Percentiles rank a stretch among this genome's conserved stretches.
Evolutionary conservation across 1,140 invertebrate species (phyloP).

Genomic region (Onthophagus taurus): DNA sequence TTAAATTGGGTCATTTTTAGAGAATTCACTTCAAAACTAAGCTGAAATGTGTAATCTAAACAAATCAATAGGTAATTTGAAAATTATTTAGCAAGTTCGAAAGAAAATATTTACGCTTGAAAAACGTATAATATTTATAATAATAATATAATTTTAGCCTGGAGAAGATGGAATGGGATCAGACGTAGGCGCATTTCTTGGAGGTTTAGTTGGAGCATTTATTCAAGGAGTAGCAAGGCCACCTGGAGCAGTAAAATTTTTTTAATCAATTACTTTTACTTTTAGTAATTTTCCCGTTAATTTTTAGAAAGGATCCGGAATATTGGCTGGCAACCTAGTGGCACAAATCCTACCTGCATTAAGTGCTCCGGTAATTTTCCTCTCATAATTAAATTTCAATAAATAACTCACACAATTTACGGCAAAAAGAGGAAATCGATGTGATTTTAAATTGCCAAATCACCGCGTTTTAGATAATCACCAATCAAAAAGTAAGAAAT

Average conservation of each 20-base stretch:
- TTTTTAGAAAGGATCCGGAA: constrained; percentile 36
- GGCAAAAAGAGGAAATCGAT: no score
- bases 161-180: constrained; percentile 40
- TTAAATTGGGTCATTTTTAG: no score
- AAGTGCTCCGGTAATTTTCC: constrained; percentile 34
- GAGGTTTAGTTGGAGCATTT: constrained; percentile 39
- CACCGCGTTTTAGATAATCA: no score
- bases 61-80: no score
- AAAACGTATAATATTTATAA: not conserved
- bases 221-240: constrained; percentile 43
- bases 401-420: no score
- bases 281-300: constrained; percentile 12
- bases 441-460: no score
- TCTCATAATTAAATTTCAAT: no score
- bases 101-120: not conserved
- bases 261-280: constrained; percentile 11
- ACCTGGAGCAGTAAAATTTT: constrained; percentile 39
- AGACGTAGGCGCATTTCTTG: constrained; percentile 42
- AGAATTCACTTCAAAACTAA: no score
- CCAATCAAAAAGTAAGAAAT: no score
- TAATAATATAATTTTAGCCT: constrained; percentile 29
- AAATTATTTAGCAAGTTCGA: no score
- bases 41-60: no score
- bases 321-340: constrained; percentile 30
- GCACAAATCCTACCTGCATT: constrained; percentile 31